A percentile compares a stretch with the other conserved stretches of the same genome.
Conservation (phyloP, 2,797 vertebrate species). For the Aulostomus chinensis region DNA sequence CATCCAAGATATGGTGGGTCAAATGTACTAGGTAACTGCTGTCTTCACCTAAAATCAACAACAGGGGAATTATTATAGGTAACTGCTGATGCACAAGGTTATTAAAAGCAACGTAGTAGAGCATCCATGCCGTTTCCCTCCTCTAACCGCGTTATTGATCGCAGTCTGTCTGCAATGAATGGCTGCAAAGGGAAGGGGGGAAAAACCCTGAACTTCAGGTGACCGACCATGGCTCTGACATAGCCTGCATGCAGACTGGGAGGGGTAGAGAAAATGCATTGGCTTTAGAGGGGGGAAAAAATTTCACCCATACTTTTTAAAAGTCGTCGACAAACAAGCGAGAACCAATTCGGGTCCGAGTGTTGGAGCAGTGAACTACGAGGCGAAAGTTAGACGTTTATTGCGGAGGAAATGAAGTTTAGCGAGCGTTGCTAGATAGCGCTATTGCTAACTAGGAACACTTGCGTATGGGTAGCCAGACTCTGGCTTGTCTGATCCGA, state of each 20-base stretch:
- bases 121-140: conserved; percentile 45
- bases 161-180: conserved; percentile 89
- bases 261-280: conserved; percentile 63
- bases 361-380: conserved; percentile 40
- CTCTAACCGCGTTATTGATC: conserved; percentile 81
- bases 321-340: conserved; percentile 68
- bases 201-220: conserved; percentile 94
- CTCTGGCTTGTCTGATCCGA: conserved; percentile 85
- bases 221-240: conserved; percentile 92
- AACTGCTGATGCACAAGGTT: conserved; percentile 5
- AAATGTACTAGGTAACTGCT: conserved; percentile 70
- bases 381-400: conserved; percentile 87
- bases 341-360: conserved; percentile 47
- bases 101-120: conserved; percentile 7
- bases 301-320: conserved; percentile 32
- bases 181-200: conserved; percentile 77
- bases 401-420: conserved; percentile 73
- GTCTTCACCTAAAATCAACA: conserved; percentile 39
- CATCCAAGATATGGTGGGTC: conserved; percentile 74
- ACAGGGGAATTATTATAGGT: neutral
- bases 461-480: conserved; percentile 79
- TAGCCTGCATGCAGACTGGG: conserved; percentile 79
- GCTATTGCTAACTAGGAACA: conserved; percentile 71
- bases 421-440: conserved; percentile 68
- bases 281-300: conserved; percentile 23